A percentile compares a stretch with the other conserved stretches of the same genome.
Evolutionary conservation across 2,888 invertebrate species (phyloP).

Genomic region (Drosophila buzzatii): DNA sequence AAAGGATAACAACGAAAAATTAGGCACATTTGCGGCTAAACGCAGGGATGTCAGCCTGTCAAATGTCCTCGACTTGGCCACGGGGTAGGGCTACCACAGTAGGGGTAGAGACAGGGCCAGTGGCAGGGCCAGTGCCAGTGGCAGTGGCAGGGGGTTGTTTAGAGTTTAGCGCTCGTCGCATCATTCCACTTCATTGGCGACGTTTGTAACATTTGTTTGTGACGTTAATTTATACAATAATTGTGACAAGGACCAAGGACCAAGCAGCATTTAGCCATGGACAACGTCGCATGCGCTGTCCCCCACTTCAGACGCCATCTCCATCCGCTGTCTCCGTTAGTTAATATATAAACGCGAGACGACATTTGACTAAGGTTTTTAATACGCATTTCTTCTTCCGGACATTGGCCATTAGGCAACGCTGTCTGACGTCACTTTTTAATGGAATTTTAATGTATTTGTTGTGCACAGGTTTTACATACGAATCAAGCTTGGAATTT

Average conservation of each 20-base stretch:
- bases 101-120: background rate
- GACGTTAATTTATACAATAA: slow-evolving; percentile 85
- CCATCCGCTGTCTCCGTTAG: slow-evolving; percentile 7
- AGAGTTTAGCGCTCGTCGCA: slow-evolving; percentile 50
- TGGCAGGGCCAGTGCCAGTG: background rate
- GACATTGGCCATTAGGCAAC: background rate
- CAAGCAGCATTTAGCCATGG: slow-evolving; percentile 33
- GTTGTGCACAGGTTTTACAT: slow-evolving; percentile 30
- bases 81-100: background rate
- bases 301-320: background rate
- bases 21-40: slow-evolving; percentile 77
- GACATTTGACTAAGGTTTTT: slow-evolving; percentile 36
- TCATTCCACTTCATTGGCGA: slow-evolving; percentile 86
- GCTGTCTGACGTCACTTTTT: slow-evolving; percentile 60
- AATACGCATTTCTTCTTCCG: slow-evolving; percentile 14
- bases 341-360: slow-evolving; percentile 18
- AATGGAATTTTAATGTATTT: slow-evolving; percentile 81
- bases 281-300: slow-evolving; percentile 9
- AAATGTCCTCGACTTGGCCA: slow-evolving; percentile 34
- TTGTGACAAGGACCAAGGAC: slow-evolving; percentile 72
- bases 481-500: slow-evolving; percentile 27
- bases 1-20: slow-evolving; percentile 77
- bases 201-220: slow-evolving; percentile 86
- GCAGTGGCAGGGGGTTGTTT: background rate
- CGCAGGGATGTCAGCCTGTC: slow-evolving; percentile 55